Evolutionary conservation across 2,888 invertebrate genomes (phyloP).

Genomic region (Drosophila fulvimacula): DNA sequence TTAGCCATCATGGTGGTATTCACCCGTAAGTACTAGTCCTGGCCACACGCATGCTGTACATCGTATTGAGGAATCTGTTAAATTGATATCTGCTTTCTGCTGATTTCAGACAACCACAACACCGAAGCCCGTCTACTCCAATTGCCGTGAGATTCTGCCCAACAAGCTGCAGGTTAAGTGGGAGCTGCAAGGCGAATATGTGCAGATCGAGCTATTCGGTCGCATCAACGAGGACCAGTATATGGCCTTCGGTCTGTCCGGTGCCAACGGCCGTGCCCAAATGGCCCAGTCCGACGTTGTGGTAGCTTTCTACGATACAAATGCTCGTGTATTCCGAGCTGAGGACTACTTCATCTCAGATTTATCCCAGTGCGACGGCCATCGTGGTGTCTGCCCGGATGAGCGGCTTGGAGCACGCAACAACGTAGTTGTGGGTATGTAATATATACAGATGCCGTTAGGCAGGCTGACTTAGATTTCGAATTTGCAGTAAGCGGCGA

Average conservation of each 20-base stretch:
- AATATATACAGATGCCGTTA: too few species aligned
- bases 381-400: constrained; percentile 94
- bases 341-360: constrained; percentile 94
- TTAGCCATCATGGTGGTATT: constrained; percentile 97
- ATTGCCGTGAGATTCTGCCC: constrained; percentile 93
- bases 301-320: constrained; percentile 90
- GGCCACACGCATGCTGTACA: constrained; percentile 52
- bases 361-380: constrained; percentile 92
- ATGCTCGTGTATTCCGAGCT: constrained; percentile 88
- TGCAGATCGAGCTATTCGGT: constrained; percentile 92
- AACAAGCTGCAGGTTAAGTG: constrained; percentile 94
- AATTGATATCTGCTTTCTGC: constrained; percentile 19
- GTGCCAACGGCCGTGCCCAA: constrained; percentile 89
- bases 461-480: not conserved
- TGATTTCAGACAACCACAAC: constrained; percentile 90
- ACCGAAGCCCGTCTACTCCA: constrained; percentile 88
- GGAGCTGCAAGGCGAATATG: constrained; percentile 91
- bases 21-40: constrained; percentile 91
- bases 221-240: constrained; percentile 93
- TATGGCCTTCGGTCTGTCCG: constrained; percentile 94
- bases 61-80: not conserved
- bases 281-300: constrained; percentile 94
- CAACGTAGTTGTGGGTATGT: constrained; percentile 88
- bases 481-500: constrained; percentile 88
- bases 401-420: constrained; percentile 91